These are phyloP conservation scores for Subacronicta megacephala DNA, from an alignment of 2,888 invertebrate species.

Conservation along the genomic window DNA sequence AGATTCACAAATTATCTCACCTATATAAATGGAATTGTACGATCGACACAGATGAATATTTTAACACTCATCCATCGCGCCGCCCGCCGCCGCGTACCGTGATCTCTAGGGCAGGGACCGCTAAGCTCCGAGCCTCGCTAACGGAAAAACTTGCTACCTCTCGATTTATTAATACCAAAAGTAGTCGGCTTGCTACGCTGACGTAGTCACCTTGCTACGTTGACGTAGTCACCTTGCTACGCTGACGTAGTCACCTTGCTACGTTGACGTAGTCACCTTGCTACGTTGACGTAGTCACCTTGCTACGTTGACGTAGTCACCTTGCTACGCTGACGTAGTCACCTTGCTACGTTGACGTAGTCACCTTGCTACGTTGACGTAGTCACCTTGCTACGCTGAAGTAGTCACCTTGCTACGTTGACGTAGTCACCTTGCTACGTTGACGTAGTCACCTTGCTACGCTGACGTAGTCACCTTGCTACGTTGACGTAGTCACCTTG, in stretches of 20 bases:
- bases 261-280: background rate
- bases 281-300: too few species aligned
- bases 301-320: background rate
- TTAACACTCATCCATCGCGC: background rate
- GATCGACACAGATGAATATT: background rate
- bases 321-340: background rate
- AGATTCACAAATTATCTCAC: background rate
- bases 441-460: background rate
- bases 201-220: background rate
- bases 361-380: background rate
- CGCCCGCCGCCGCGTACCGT: too few species aligned
- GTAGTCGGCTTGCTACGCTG: background rate
- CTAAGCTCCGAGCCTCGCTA: conserved; percentile 4
- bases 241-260: background rate
- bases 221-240: background rate
- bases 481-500: background rate
- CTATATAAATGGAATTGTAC: background rate
- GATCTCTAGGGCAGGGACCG: background rate
- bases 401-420: background rate
- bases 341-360: background rate
- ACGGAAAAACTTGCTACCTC: background rate
- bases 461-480: background rate
- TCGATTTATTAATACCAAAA: background rate
- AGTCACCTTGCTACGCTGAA: background rate
- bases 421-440: background rate